These are phyloP conservation scores for Palaemon carinicauda DNA, from an alignment of 1,140 invertebrate species.

Conservation along the genomic window DNA sequence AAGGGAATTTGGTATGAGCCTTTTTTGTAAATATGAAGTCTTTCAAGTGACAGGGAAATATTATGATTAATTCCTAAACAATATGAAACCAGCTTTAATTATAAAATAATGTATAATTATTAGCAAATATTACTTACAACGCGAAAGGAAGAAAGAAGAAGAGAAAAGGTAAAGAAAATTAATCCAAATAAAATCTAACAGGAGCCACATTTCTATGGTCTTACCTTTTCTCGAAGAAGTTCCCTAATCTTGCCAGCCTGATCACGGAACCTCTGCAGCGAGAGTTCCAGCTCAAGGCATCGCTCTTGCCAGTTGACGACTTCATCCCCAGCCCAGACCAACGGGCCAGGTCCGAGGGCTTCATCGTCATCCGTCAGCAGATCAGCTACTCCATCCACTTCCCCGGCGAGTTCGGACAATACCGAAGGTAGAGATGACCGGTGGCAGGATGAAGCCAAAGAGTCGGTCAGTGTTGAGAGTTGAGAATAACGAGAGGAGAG, in stretches of 20 bases:
- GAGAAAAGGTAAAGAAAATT: background rate
- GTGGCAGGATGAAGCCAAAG: slow-evolving; percentile 36
- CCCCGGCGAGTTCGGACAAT: slow-evolving; percentile 67
- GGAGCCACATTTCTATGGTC: too few relatives aligned
- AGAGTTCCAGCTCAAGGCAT: slow-evolving; percentile 82
- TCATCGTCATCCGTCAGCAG: slow-evolving; percentile 42
- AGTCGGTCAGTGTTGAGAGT: slow-evolving; percentile 63
- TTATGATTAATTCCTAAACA: too few relatives aligned
- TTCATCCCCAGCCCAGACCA: slow-evolving; percentile 54
- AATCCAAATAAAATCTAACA: too few relatives aligned
- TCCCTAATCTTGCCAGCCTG: slow-evolving; percentile 85
- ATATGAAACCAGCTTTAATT: too few relatives aligned
- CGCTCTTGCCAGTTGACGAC: slow-evolving; percentile 78
- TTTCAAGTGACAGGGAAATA: too few relatives aligned
- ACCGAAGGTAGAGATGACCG: slow-evolving; percentile 65
- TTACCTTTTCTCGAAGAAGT: slow-evolving; percentile 86
- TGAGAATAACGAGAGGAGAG: slow-evolving; percentile 40
- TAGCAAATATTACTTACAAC: too few relatives aligned
- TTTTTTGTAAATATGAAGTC: too few relatives aligned
- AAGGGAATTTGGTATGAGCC: too few relatives aligned
- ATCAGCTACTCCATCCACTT: slow-evolving; percentile 49
- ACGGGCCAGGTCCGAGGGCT: slow-evolving; percentile 11
- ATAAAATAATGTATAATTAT: too few relatives aligned
- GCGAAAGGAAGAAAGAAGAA: background rate
- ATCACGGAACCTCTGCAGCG: slow-evolving; percentile 80